Base-by-base conservation (phyloP, 2,888 invertebrate species). In the Leptopilina drosophilae region DNA sequence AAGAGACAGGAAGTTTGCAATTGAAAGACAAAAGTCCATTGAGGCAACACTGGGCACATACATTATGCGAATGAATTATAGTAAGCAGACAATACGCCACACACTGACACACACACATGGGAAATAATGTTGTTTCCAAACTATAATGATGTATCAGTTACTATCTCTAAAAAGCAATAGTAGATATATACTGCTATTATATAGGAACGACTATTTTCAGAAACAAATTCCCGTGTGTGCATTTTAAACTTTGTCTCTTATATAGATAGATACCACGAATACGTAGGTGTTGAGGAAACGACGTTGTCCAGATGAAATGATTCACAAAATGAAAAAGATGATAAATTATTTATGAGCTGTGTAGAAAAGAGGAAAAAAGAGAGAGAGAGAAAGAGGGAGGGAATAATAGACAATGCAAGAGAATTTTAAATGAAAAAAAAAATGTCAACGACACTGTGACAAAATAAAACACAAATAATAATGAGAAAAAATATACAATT, bases 231-330 rank as follows among this genome's bases (percentile, higher is more conserved):
- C 33, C 56, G 14, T 56, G 40, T 40, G 26, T 73, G 4, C 11
- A 49, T 49, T 49, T 53, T 33, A 33, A 7, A 12, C 73, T 73
- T 33, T 26, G 73, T 56, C 20, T n/a, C 56, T 49, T 46, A 46
- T 46, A 46, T 46, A 46, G 7, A 33, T 49, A 53, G 53, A 66
- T 66, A 66, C 66, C 5, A n/a, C 9, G 33, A 65, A 42, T 33
- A 65, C 73, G 73, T 73, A 56, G 73, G 73, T n/a, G 73, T 73
- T 73, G n/a, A 56, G 69, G 69, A 69, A 69, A 49, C 46, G 20
- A 49, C 9, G 53, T 53, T 26, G 49, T 69, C 49, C 53, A 69
- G 56, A 56, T 59, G 6, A 73, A 53, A 73, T 73, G 73, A 73
- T 73, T 73, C 73, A 73, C 73, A 33, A 33, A 33, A 53, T 6